These are phyloP conservation scores for Melanaphis sacchari DNA, from an alignment of 1,140 invertebrate species.

Conservation along the genomic window DNA sequence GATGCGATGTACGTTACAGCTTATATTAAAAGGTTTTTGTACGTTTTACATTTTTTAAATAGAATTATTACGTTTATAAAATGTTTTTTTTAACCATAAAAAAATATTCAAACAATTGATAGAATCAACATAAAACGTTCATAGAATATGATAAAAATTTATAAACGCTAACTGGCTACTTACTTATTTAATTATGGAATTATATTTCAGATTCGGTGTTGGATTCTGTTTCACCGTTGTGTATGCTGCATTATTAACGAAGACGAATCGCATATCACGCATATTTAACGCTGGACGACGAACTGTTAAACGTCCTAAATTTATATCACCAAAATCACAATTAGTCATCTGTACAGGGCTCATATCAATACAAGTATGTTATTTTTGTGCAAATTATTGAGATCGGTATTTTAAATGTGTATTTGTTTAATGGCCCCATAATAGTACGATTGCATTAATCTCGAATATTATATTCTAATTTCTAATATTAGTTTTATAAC, in stretches of 20 bases:
- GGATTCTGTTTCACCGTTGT: slow-evolving; percentile 92
- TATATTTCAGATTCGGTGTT: slow-evolving; percentile 74
- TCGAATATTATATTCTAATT: no score
- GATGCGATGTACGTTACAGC: background rate
- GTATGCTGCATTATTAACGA: slow-evolving; percentile 88
- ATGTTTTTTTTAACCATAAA: background rate
- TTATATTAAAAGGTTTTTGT: background rate
- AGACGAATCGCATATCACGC: slow-evolving; percentile 89
- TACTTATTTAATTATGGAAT: background rate
- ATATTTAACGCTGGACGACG: slow-evolving; percentile 90
- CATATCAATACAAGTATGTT: slow-evolving; percentile 77
- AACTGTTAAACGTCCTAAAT: slow-evolving; percentile 85
- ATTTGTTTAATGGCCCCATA: background rate
- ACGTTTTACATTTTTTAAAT: background rate
- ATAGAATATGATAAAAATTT: background rate
- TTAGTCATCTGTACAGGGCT: slow-evolving; percentile 85
- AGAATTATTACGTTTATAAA: background rate
- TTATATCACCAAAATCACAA: slow-evolving; percentile 93
- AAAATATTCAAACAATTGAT: background rate
- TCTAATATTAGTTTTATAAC: no score
- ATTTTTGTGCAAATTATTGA: background rate
- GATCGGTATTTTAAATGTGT: background rate
- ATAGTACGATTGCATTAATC: background rate
- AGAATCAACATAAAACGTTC: background rate
- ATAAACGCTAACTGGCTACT: slow-evolving; percentile 59